These are phyloP conservation scores for Shinisaurus crocodilurus DNA, from an alignment of 2,113 vertebrate species.

Conservation along the genomic window DNA sequence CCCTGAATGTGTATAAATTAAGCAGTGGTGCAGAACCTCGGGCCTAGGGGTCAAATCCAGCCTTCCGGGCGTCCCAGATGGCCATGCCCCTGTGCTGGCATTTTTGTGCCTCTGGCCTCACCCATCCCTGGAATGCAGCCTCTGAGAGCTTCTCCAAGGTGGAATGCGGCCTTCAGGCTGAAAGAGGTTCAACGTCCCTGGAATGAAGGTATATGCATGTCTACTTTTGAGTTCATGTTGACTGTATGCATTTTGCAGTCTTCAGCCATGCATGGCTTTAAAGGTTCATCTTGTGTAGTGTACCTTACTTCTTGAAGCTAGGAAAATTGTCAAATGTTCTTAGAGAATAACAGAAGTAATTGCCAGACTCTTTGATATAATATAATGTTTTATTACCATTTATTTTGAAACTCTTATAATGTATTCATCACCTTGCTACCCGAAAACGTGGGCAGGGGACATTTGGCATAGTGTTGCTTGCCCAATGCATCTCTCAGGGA, in stretches of 20 bases:
- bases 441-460: not conserved
- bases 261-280: not conserved
- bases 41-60: no score
- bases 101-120: no score
- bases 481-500: not conserved
- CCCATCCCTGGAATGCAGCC: no score
- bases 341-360: not conserved
- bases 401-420: not conserved
- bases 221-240: not conserved
- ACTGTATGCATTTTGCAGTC: conserved; percentile 17
- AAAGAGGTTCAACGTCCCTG: no score
- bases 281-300: not conserved
- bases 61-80: no score
- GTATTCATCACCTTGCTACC: not conserved
- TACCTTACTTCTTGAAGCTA: not conserved
- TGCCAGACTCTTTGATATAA: not conserved
- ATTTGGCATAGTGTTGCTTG: not conserved
- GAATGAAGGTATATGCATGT: not conserved
- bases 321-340: not conserved
- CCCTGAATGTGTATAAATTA: not conserved
- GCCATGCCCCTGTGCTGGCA: no score
- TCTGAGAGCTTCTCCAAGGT: no score
- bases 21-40: not conserved
- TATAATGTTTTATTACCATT: not conserved
- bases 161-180: no score